These are phyloP conservation scores for Redunca redunca DNA, from an alignment of 2,113 vertebrate species.

Conservation along the genomic window DNA sequence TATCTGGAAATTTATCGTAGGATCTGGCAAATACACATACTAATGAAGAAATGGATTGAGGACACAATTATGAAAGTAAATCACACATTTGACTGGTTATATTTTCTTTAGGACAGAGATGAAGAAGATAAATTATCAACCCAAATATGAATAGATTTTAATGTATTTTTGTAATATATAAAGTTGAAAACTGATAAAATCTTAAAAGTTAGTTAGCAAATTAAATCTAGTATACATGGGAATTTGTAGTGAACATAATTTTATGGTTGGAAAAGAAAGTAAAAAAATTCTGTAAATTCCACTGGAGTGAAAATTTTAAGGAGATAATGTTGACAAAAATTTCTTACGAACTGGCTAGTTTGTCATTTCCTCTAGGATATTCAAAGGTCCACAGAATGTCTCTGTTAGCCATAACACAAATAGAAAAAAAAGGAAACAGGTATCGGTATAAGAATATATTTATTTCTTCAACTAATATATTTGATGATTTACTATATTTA, in stretches of 20 bases:
- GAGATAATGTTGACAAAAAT: not conserved
- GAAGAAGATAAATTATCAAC: slow-evolving; percentile 35
- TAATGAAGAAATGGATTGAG: slow-evolving; percentile 40
- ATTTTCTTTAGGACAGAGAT: slow-evolving; percentile 44
- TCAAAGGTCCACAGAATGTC: not conserved
- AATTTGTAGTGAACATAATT: not conserved
- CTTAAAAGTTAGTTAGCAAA: not conserved
- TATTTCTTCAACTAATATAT: not conserved
- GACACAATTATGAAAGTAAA: slow-evolving; percentile 62
- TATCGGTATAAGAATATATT: not conserved
- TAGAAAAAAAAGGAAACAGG: not conserved
- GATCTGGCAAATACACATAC: not conserved
- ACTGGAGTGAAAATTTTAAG: not conserved
- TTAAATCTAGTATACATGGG: slow-evolving; percentile 27
- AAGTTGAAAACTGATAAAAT: slow-evolving; percentile 22
- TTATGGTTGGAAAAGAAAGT: slow-evolving; percentile 4
- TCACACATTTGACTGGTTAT: slow-evolving; percentile 32
- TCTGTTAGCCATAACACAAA: not conserved
- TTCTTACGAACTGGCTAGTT: not conserved
- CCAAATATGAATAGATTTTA: slow-evolving; percentile 16
- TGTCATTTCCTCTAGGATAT: not conserved
- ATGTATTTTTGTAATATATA: slow-evolving; percentile 18
- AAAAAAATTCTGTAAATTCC: not conserved
- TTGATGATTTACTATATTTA: not conserved
- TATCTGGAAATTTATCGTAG: slow-evolving; percentile 29